These are phyloP conservation scores for Temnopleurus reevesii DNA, from an alignment of 53 echinoderm and acorn worm genomes.

Conservation along the genomic window DNA sequence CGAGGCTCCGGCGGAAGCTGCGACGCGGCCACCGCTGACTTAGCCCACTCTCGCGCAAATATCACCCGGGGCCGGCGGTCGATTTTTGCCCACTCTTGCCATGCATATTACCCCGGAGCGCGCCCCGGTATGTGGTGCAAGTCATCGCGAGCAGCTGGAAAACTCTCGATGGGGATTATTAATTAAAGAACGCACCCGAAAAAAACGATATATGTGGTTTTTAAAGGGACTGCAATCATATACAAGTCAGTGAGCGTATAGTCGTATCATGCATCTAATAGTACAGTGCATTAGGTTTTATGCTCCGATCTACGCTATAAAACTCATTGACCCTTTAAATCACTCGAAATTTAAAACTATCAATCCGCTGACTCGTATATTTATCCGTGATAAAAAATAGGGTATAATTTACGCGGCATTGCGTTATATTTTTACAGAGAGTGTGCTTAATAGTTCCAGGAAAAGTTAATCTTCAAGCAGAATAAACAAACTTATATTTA, in stretches of 20 bases:
- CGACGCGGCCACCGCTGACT: conserved; percentile 57
- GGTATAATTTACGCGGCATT: not conserved
- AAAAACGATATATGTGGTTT: not conserved
- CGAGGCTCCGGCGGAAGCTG: conserved; percentile 56
- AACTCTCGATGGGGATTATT: conserved; percentile 47
- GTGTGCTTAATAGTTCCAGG: not conserved
- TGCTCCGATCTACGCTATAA: not conserved
- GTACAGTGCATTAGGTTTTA: not conserved
- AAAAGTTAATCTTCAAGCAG: too few relatives aligned
- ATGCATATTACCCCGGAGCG: conserved; percentile 36
- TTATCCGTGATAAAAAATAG: not conserved
- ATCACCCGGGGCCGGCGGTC: conserved; percentile 36
- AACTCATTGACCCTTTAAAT: not conserved
- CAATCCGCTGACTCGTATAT: not conserved
- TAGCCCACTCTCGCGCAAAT: conserved; percentile 54
- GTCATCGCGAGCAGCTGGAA: conserved; percentile 46
- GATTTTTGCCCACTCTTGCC: conserved; percentile 36
- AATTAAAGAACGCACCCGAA: conserved; percentile 50
- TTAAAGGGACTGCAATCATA: conserved; percentile 41
- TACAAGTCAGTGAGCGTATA: not conserved
- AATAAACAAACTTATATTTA: too few relatives aligned
- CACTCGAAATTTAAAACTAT: not conserved
- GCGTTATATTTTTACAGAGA: not conserved
- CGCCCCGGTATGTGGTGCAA: not conserved
- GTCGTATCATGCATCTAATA: not conserved